Evolutionary conservation across 2,888 invertebrate genomes (phyloP).

Genomic region (Ophion obscuratus): DNA sequence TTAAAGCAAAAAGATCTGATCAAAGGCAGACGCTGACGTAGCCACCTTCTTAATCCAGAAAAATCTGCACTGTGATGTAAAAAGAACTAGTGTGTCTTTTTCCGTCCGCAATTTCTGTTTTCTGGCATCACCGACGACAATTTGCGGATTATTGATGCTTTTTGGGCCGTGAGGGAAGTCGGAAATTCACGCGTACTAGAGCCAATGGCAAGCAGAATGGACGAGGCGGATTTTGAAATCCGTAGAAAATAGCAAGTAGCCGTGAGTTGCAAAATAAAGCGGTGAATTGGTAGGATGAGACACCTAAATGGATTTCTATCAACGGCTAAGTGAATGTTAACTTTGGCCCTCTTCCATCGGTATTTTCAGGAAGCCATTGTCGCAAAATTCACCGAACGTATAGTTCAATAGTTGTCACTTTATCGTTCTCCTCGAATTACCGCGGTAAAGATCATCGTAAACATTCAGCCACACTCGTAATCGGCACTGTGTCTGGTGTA

Average conservation of each 20-base stretch:
- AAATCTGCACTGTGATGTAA: background rate
- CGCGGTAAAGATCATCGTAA: background rate
- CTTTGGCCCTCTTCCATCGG: background rate
- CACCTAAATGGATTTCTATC: background rate
- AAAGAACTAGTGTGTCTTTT: background rate
- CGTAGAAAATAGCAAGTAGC: too few relatives aligned
- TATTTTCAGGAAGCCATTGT: background rate
- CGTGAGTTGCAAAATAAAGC: too few relatives aligned
- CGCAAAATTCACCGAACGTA: background rate
- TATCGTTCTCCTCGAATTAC: background rate
- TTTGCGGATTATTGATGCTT: too few relatives aligned
- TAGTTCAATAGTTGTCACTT: background rate
- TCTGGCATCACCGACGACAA: background rate
- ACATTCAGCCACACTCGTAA: background rate
- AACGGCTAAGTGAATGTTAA: background rate
- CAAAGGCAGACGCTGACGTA: background rate
- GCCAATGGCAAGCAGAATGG: too few relatives aligned
- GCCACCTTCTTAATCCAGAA: background rate
- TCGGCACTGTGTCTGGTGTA: background rate
- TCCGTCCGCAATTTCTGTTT: background rate
- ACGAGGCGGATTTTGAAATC: too few relatives aligned
- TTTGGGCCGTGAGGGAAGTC: too few relatives aligned
- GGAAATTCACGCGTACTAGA: too few relatives aligned
- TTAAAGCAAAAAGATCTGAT: conserved; percentile 19
- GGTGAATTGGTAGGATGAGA: too few relatives aligned